Evolutionary conservation across 2,113 vertebrate genomes (phyloP), one percentile per base, ranked within the genome.

Genomic region (Oreotrochilus melanogaster): DNA sequence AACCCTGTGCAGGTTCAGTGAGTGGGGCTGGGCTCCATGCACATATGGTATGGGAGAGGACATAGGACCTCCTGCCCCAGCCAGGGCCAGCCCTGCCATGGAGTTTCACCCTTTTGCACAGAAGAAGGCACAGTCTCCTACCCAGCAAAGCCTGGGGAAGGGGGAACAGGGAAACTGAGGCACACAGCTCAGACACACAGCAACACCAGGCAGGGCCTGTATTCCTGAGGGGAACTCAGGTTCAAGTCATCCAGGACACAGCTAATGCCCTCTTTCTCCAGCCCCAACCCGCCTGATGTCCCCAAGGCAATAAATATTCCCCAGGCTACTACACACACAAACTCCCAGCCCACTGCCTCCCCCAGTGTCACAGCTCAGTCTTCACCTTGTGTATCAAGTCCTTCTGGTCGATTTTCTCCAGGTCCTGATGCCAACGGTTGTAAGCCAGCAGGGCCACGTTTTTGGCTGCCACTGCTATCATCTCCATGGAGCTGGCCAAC

Each of bases 321-420:
- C 85, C 86, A 87, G 66, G 47, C 86, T 67, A 93, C 73, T 11
- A 50, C 89, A 53, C n/a, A 1, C 54, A 33, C 18, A 60, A 72
- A n/a, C 58, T 75, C 48, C 81, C 0, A 2, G 39, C 81, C 80
- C 85, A 27, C 35, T 8, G 0, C 50, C 47, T 37, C 64, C 73
- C 43, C 2, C 0, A 5, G 6, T 0, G 2, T 99, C 98, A 99
- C 91, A 99, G 98, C 92, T 99, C 99, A 1, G 99, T 99, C 97
- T 99, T 99, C 92, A 99, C 98, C 93, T 99, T 99, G 97, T 99
- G 99, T 98, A 99, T 98, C 93, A 99, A 98, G 90, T 99, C 99
- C 93, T 98, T 99, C 95, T 99, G 99, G 97, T 99, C 99, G 22
- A 99, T 99, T 98, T 99, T 99, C 86, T 99, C 99, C 10, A 98